Base-by-base conservation (phyloP, 64 coral and sea anemone genomes). In the Astreopora myriophthalma region DNA sequence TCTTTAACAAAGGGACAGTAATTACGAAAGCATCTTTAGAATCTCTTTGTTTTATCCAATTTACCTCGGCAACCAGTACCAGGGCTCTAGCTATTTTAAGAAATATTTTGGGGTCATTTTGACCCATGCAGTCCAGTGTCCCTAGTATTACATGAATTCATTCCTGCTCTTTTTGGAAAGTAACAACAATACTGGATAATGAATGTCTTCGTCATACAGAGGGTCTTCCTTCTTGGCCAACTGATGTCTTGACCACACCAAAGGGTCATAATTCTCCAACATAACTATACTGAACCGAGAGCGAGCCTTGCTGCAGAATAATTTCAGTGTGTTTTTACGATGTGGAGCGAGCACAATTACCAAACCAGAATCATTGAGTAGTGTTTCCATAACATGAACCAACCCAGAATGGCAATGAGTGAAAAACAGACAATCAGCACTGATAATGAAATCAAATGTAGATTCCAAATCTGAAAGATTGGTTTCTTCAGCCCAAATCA, bases 131-230 rank as follows among this genome's bases (percentile, higher is more conserved):
- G 4, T 46, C 42, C 42, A 46, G 4, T 4, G 4, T 46, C 42
- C 11, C 11, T 32, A 0, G 26, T 13, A 33, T 30, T 24, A 34
- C 70, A 73, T 20, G 34, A 32, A 2, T 73, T 37, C 16, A 36
- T 73, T 19, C 32, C 70, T 8, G 9, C 37, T 73, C n/a, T 92
- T 85, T 42, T 81, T 92, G 7, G 26, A 35, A 14, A 92, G 67
- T 22, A 74, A 52, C 28, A 92, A 42, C 14, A 92, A 67, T 2
- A 92, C 67, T 55, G 89, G 89, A 67, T 84, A 92, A 58, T 92
- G 89, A 61, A 92, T 69, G 69, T 92, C 89, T 64, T 92, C 69
- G 13, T 92, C 89, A 92, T 87, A 87, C 46, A 71, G 3, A 42
- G 84, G 84, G 37, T 69, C 69, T 19, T 73, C 63, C 0, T 71